Evolutionary conservation across 1,140 invertebrate genomes (phyloP), one percentile per base, ranked within the genome.

Genomic region (Prorops nasuta): DNA sequence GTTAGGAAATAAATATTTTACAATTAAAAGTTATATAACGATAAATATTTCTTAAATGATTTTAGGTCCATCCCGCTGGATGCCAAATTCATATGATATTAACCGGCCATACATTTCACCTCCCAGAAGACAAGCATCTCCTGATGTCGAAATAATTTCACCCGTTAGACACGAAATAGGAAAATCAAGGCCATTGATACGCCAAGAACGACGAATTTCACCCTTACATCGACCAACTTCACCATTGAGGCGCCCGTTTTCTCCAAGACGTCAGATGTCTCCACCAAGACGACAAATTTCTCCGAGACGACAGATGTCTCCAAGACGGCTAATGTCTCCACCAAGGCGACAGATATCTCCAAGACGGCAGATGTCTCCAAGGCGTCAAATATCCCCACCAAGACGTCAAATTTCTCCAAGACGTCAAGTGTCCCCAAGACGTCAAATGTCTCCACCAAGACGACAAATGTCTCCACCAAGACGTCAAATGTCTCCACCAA

Each of bases 321-420:
- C 60, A 12, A 52, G 51, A 10, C 52, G 61, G 3, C 46, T 44
- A 15, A 45, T 62, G 8, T 64, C 68, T 10, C 61, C 69, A 10
- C 7, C 60, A 6, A 56, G 66, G 43, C 57, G 51, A 18, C 38
- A 42, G 6, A 10, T 55, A 9, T 64, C 66, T 3, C 56, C 64
- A 12, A 51, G 41, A 20, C 39, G 19, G 21, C 24, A 47, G 2
- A 39, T 54, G 3, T 57, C 58, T 17, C 24, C 46, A 15, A 51
- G 47, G 7, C 40, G 52, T 2, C 55, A 22, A 10, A 28, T 51
- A 8, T 60, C 61, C 6, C 54, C 63, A 3, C 19, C 59, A 15
- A 50, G 56, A 41, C 54, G 48, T 24, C 28, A 22, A 8, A n/a
- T 50, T 12, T 61, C 62, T 1, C 20, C 41, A 19, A 51, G 51